These are phyloP conservation scores for Cercocebus atys DNA, from an alignment of 2,113 vertebrate genomes.

Conservation along the genomic window DNA sequence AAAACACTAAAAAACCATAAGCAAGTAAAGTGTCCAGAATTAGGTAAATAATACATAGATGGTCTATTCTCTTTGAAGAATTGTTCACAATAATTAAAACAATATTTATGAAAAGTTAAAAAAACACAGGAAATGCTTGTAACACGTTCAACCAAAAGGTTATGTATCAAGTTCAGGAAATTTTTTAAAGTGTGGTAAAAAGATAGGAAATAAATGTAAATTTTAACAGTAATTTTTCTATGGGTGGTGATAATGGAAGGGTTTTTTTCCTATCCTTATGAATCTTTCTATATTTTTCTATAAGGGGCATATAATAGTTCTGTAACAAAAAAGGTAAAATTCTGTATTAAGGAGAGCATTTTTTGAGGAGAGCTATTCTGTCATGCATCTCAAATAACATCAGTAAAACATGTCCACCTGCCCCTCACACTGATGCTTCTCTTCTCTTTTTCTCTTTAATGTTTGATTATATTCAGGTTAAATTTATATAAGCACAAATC, in stretches of 20 bases:
- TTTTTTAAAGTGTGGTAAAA: slow-evolving; percentile 1
- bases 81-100: slow-evolving; percentile 11
- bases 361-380: neutral
- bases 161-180: neutral
- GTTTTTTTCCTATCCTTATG: neutral
- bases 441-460: neutral
- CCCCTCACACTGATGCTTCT: neutral
- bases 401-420: neutral
- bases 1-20: slow-evolving; percentile 32
- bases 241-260: neutral
- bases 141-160: neutral
- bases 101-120: neutral
- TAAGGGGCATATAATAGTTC: neutral
- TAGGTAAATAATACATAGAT: neutral
- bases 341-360: neutral
- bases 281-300: slow-evolving; percentile 9
- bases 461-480: neutral
- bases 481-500: neutral
- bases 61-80: neutral
- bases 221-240: slow-evolving; percentile 18
- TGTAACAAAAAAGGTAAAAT: neutral
- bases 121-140: neutral
- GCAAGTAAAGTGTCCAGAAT: neutral
- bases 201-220: neutral
- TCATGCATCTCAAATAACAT: neutral